phyloP scores from a whole-genome alignment of 2,888 invertebrate genomes.

The Euplagia quadripunctaria region DNA sequence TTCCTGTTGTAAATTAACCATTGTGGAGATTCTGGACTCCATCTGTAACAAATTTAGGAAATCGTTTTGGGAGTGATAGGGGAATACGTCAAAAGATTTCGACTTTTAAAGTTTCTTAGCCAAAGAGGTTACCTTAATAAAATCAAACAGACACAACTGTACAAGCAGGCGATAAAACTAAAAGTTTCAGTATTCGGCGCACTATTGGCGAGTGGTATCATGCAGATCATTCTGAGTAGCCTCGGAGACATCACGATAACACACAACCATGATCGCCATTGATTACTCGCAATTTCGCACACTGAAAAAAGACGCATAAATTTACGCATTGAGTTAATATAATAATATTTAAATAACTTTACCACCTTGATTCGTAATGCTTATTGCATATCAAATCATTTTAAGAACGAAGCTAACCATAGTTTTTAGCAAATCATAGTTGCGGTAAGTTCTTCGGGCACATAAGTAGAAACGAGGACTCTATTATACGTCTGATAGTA shows the following conservation, averaged over 20 bases:
- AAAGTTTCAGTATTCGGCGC: slow-evolving; percentile 74
- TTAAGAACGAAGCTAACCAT: too few relatives aligned
- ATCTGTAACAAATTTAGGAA: slow-evolving; percentile 57
- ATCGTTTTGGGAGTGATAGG: background rate
- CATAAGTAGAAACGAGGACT: too few relatives aligned
- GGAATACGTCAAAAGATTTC: background rate
- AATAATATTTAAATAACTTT: too few relatives aligned
- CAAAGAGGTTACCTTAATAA: slow-evolving; percentile 63
- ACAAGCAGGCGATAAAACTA: slow-evolving; percentile 66
- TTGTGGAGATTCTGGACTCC: slow-evolving; percentile 81
- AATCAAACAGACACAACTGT: slow-evolving; percentile 58
- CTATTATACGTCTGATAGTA: too few relatives aligned
- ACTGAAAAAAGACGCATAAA: slow-evolving; percentile 56
- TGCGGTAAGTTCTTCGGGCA: too few relatives aligned
- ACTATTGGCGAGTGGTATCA: slow-evolving; percentile 69
- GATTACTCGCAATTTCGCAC: slow-evolving; percentile 79
- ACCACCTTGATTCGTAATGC: too few relatives aligned
- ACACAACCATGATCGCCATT: slow-evolving; percentile 72
- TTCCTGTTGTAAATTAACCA: slow-evolving; percentile 78
- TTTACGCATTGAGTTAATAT: background rate
- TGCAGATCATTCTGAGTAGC: slow-evolving; percentile 63
- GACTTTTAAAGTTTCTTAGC: background rate
- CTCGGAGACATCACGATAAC: slow-evolving; percentile 68
- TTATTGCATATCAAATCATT: too few relatives aligned
- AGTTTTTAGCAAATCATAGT: too few relatives aligned